Evolutionary conservation across 1,140 invertebrate species (phyloP).

Genomic region (Drosophila grimshawi): DNA sequence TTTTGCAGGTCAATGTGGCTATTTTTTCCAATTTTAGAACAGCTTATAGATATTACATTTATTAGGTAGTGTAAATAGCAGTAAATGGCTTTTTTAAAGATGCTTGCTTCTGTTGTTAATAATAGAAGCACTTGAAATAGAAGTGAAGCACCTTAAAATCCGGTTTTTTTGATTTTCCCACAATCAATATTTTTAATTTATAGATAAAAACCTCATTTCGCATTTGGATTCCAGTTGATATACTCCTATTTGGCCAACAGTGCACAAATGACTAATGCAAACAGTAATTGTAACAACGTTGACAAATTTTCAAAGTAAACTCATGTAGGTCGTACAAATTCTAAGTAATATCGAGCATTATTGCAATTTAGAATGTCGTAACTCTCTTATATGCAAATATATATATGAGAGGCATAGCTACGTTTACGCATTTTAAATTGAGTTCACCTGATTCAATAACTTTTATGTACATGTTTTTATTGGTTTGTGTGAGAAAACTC

Average conservation of each 20-base stretch:
- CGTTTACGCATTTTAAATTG: constrained; percentile 30
- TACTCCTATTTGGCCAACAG: not conserved
- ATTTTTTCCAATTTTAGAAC: too few species aligned
- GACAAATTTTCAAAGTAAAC: not conserved
- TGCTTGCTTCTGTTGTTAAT: constrained; percentile 9
- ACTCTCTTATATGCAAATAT: not conserved
- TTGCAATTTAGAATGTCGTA: not conserved
- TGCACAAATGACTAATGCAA: constrained; percentile 3
- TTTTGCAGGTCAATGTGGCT: too few species aligned
- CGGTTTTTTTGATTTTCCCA: constrained; percentile 61
- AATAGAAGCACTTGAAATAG: constrained; percentile 54
- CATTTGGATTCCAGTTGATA: not conserved
- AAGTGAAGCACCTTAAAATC: constrained; percentile 80
- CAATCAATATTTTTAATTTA: constrained; percentile 19
- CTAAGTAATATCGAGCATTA: not conserved
- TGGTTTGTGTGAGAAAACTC: constrained; percentile 3
- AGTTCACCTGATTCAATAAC: constrained; percentile 40
- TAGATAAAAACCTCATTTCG: constrained; percentile 9
- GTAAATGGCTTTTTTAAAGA: not conserved
- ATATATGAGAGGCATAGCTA: not conserved
- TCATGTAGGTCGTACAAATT: constrained; percentile 1
- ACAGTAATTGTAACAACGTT: constrained; percentile 22
- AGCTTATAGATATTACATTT: too few species aligned
- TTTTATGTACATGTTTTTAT: constrained; percentile 6
- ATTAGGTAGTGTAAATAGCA: too few species aligned